Conservation (phyloP, 2,797 vertebrate genomes). For the Falco naumanni region DNA sequence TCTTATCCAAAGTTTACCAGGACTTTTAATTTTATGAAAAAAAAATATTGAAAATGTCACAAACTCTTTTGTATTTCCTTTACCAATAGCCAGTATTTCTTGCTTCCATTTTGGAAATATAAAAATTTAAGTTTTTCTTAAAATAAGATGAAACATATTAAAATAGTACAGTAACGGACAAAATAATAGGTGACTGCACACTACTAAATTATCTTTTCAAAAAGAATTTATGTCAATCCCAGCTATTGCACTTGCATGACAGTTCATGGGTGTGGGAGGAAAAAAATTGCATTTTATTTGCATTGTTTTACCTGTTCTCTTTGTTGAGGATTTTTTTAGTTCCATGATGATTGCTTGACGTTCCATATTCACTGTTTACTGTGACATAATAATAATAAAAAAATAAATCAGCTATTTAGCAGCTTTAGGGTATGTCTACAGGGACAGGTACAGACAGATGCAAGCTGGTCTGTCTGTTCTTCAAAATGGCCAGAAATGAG, state of each 20-base stretch:
- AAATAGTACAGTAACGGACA: neutral
- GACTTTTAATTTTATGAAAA: neutral
- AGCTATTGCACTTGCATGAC: slow-evolving; percentile 26
- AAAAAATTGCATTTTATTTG: slow-evolving; percentile 42
- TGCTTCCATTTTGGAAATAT: neutral
- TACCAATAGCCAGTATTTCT: neutral
- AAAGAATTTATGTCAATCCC: neutral
- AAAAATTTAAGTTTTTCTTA: neutral
- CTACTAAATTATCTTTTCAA: slow-evolving; percentile 12
- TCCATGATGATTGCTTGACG: slow-evolving; percentile 29
- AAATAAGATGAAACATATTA: neutral
- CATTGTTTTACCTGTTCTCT: slow-evolving; percentile 46
- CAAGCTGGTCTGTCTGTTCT: slow-evolving; percentile 55
- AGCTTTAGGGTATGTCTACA: slow-evolving; percentile 64
- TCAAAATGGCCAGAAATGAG: slow-evolving; percentile 51
- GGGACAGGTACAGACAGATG: slow-evolving; percentile 62
- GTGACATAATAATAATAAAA: slow-evolving; percentile 11
- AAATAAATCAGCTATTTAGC: slow-evolving; percentile 11
- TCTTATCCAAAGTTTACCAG: neutral
- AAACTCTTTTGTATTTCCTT: neutral
- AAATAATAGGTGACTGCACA: neutral
- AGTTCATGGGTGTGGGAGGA: neutral
- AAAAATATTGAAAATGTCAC: neutral
- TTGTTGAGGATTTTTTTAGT: slow-evolving; percentile 51
- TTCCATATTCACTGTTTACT: slow-evolving; percentile 52